Base-by-base conservation (phyloP, 2,888 invertebrate genomes). In the Lasioglossum leucozonium region DNA sequence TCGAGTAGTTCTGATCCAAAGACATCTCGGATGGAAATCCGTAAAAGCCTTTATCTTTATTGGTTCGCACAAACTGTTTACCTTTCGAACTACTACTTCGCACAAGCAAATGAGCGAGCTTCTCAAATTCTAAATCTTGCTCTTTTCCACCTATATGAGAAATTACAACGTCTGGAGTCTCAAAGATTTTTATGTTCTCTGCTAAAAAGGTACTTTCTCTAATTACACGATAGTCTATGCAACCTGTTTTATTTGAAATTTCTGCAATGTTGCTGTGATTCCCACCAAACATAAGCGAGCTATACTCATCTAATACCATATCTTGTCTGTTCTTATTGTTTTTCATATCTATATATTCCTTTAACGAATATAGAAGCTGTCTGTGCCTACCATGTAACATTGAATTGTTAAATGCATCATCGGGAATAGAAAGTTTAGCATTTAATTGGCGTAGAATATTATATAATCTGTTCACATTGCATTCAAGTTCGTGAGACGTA, bases 391-490 rank as follows among this genome's bases (percentile, higher is more conserved):
- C 89, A 0, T 51, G 83, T 8, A 94, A 75, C 6, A 85, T 82
- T 2, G 85, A 44, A 13, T 91, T 83, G 1, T 88, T 81, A 5
- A 91, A 77, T 74, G 6, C 62, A 62, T 89, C 72, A 0, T 90
- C 85, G 1, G 93, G 90, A 26, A 93, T 87, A 40, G 83, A 42
- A 4, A 94, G 85, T 71, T 93, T 87, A 0, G 91, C 93, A 90
- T 92, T 87, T 2, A 95, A 75, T 11, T 77, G 44, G 79, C 95
- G 91, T 30, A 95, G 94, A 76, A 94, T 93, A 55, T 93, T 91
- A 85, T 95, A 95, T 40, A 96, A 92, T 71, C 94, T 95, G 82
- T 95, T 94, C 40, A 96, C 92, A 2, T 95, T 94, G 69, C 91
- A 91, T 42, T 93, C 91, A n/a, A 96, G 92, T 85, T 95, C 93